Evolutionary conservation across 2,113 vertebrate species (phyloP), one percentile per base, ranked within the genome.

Genomic region (Corythaixoides concolor): DNA sequence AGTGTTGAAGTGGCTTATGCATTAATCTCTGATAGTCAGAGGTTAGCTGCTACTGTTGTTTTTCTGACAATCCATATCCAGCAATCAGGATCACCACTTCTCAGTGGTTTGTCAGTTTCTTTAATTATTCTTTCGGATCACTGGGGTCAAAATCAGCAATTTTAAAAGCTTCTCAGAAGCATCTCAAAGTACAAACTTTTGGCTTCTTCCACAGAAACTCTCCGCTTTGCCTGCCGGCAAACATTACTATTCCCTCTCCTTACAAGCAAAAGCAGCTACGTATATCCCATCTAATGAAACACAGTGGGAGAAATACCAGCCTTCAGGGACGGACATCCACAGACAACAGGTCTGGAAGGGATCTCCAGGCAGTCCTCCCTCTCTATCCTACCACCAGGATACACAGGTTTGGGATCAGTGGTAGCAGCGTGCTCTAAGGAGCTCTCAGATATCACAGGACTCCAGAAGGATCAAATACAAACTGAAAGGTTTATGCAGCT

Each of bases 61-160:
- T 82, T 69, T 52, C 90, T 82, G 62, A 95, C 69, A 90, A 81
- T 82, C 47, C 74, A 94, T 75, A 89, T 60, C 6, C 6, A 92
- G 89, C 69, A 91, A 53, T 82, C 43, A 73, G 45, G 66, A 93
- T 96, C 14, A 8, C 45, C 58, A 70, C 52, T 45, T 84, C 68
- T 83, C 60, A 85, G 43, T 68, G 35, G 56, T 53, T 93, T 95
- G 53, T 24, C 62, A 72, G 43, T 92, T 93, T 89, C 86, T 89
- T 96, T 96, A 93, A 93, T 92, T 90, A 95, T 66, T 96, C 50
- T 63, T 79, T 58, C 33, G 55, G 77, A 91, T 88, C 91, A 83
- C n/a, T 26, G 20, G 28, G 93, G 87, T 95, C 91, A 96, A 78
- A 95, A 91, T 87, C 77, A 85, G 81, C 69, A 90, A 89, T 89